Conservation (phyloP, 2,797 vertebrate species). For the Acrossocheilus fasciatus region DNA sequence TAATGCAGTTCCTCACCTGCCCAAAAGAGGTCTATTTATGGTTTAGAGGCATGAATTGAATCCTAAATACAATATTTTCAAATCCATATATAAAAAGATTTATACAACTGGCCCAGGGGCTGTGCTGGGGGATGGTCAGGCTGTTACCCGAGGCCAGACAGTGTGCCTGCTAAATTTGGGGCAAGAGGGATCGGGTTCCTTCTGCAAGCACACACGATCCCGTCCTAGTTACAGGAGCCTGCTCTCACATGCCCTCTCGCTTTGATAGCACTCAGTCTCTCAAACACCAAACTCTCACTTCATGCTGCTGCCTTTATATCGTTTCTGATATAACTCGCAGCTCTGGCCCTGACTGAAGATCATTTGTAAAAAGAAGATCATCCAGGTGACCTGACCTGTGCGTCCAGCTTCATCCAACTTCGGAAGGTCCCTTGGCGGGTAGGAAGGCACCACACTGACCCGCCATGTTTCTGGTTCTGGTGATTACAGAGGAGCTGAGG, state of each 20-base stretch:
- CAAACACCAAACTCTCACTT: slow-evolving; percentile 38
- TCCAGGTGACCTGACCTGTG: slow-evolving; percentile 31
- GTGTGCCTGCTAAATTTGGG: slow-evolving; percentile 81
- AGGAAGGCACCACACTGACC: slow-evolving; percentile 63
- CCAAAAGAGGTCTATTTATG: neutral
- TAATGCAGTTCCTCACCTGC: slow-evolving; percentile 26
- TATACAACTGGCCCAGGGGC: slow-evolving; percentile 34
- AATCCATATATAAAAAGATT: neutral
- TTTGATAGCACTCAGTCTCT: slow-evolving; percentile 31
- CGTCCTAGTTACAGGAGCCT: slow-evolving; percentile 74
- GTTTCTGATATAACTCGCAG: neutral
- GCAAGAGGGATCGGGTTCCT: slow-evolving; percentile 79
- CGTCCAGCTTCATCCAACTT: slow-evolving; percentile 25
- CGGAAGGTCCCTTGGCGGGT: slow-evolving; percentile 45
- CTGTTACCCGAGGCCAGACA: slow-evolving; percentile 65
- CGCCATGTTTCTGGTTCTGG: slow-evolving; percentile 93
- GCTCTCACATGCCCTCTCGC: slow-evolving; percentile 46
- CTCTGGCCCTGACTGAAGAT: slow-evolving; percentile 6
- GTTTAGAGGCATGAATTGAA: neutral
- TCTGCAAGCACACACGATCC: slow-evolving; percentile 78
- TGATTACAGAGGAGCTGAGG: slow-evolving; percentile 94
- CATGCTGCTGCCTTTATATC: slow-evolving; percentile 12
- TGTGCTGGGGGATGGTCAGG: slow-evolving; percentile 59
- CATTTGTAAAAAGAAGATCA: slow-evolving; percentile 16
- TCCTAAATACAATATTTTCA: neutral